phyloP scores from a whole-genome alignment of 2,797 vertebrate genomes.

The Acipenser ruthenus region DNA sequence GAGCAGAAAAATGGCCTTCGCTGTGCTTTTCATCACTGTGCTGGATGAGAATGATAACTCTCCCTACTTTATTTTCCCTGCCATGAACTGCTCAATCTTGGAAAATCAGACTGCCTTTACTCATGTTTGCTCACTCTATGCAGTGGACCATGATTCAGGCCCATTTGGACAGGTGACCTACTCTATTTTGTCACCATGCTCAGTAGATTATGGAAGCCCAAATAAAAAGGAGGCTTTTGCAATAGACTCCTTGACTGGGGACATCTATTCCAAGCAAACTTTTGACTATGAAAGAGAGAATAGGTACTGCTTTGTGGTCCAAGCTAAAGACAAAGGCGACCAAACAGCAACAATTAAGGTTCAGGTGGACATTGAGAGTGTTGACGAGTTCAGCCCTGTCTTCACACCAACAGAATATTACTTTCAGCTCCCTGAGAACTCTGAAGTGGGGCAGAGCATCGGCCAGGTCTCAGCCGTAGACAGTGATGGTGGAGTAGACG shows the following conservation, averaged over 20 bases:
- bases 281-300: constrained; percentile 80
- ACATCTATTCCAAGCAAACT: constrained; percentile 68
- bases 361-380: constrained; percentile 71
- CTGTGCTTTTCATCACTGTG: constrained; percentile 60
- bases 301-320: constrained; percentile 73
- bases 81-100: constrained; percentile 59
- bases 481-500: constrained; percentile 73
- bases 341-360: constrained; percentile 62
- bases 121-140: constrained; percentile 64
- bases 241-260: constrained; percentile 74
- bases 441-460: constrained; percentile 53
- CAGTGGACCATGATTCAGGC: constrained; percentile 78
- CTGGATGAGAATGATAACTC: constrained; percentile 86
- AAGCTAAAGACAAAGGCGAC: constrained; percentile 79
- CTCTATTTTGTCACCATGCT: constrained; percentile 73
- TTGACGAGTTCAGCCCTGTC: constrained; percentile 84
- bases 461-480: constrained; percentile 81
- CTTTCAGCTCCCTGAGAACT: constrained; percentile 65
- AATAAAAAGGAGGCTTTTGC: constrained; percentile 67
- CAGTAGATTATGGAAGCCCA: constrained; percentile 50
- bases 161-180: constrained; percentile 75
- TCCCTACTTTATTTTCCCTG: constrained; percentile 74
- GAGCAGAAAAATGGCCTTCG: constrained; percentile 59
- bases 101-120: constrained; percentile 79
- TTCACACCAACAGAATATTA: constrained; percentile 78